These are phyloP conservation scores for Mercenaria mercenaria DNA, from an alignment of 1,140 invertebrate species.

Conservation along the genomic window DNA sequence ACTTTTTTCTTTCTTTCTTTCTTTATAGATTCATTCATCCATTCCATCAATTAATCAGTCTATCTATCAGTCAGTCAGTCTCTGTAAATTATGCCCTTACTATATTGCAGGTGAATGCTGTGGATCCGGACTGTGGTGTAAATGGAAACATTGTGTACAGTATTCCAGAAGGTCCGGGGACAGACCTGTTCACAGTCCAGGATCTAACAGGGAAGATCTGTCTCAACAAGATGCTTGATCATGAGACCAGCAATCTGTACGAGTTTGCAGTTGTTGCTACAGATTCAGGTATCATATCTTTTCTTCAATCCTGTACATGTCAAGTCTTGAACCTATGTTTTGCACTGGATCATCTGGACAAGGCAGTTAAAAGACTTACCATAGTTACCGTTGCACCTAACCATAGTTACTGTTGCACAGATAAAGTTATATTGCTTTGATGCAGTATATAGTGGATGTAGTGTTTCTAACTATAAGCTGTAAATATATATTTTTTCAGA, in stretches of 20 bases:
- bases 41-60: neutral
- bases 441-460: no score
- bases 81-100: no score
- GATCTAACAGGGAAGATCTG: constrained; percentile 95
- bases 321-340: constrained; percentile 87
- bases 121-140: constrained; percentile 97
- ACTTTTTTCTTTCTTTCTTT: neutral
- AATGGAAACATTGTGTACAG: constrained; percentile 98
- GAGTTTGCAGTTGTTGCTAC: constrained; percentile 97
- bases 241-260: constrained; percentile 93
- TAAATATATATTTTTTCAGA: no score
- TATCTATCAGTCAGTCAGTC: no score
- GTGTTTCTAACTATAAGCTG: no score
- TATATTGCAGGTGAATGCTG: constrained; percentile 95
- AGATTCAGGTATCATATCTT: constrained; percentile 92
- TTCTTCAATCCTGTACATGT: constrained; percentile 94
- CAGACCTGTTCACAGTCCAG: constrained; percentile 91
- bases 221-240: constrained; percentile 93
- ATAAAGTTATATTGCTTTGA: no score
- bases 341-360: no score
- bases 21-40: constrained; percentile 2
- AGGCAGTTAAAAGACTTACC: no score
- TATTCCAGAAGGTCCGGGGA: constrained; percentile 89
- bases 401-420: no score
- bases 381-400: no score